A percentile compares a stretch with the other conserved stretches of the same genome.
Conservation (phyloP, 30 jellyfish, hydroid and myxozoan genomes). For the Nemopilema nomurai region DNA sequence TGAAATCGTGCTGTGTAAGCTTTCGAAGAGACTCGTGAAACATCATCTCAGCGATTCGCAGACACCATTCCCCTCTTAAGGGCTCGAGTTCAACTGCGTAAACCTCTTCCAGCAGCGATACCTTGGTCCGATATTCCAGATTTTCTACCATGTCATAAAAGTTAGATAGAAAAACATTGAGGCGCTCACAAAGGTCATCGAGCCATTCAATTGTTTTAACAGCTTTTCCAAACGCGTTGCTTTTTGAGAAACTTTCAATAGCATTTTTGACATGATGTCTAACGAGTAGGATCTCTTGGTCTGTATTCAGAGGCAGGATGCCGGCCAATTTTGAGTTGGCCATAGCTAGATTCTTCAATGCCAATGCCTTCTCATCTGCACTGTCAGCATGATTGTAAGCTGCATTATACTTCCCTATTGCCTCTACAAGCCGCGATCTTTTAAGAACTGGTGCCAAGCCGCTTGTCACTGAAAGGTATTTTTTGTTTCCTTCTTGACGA, state of each 20-base stretch:
- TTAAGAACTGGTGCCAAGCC: slow-evolving; percentile 44
- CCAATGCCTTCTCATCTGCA: slow-evolving; percentile 39
- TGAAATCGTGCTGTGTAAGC: slow-evolving; percentile 40
- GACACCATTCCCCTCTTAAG: slow-evolving; percentile 21
- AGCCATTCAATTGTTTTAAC: slow-evolving; percentile 25
- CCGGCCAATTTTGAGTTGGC: slow-evolving; percentile 22
- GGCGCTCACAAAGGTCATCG: background rate
- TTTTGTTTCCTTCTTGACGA: slow-evolving; percentile 63
- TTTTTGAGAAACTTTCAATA: slow-evolving; percentile 3
- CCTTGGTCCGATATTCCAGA: background rate
- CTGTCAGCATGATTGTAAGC: slow-evolving; percentile 30
- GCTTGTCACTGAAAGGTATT: slow-evolving; percentile 3
- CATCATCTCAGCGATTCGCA: slow-evolving; percentile 16
- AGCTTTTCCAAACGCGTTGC: background rate
- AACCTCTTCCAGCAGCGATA: slow-evolving; percentile 20
- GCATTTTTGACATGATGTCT: slow-evolving; percentile 19
- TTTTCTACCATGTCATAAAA: background rate
- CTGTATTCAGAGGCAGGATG: background rate
- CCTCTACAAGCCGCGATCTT: slow-evolving; percentile 41
- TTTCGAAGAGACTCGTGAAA: slow-evolving; percentile 18
- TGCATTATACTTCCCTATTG: slow-evolving; percentile 28
- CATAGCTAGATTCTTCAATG: slow-evolving; percentile 39
- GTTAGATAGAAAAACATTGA: background rate
- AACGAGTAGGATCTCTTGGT: slow-evolving; percentile 2
- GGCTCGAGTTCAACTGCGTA: slow-evolving; percentile 8